These are phyloP conservation scores for Axis porcinus DNA, from an alignment of 2,113 vertebrate genomes.

Conservation along the genomic window DNA sequence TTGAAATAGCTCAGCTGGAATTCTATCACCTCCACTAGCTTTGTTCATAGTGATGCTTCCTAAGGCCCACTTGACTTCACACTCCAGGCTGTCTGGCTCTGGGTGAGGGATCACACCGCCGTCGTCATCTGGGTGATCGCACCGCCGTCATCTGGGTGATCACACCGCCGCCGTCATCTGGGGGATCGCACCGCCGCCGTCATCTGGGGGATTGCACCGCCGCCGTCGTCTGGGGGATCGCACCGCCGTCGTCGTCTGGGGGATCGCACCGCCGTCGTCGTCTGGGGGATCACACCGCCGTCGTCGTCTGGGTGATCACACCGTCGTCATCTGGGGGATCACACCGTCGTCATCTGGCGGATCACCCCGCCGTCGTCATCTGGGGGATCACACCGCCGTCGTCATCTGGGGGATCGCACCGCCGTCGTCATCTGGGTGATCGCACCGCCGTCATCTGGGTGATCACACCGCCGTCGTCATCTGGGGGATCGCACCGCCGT, in stretches of 20 bases:
- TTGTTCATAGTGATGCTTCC: not conserved
- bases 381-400: not conserved
- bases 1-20: not conserved
- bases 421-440: not conserved
- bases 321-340: not conserved
- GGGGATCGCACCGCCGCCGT: no score
- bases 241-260: not conserved
- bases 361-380: not conserved
- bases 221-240: no score
- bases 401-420: not conserved
- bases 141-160: no score
- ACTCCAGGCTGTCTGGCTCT: not conserved
- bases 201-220: no score
- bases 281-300: not conserved
- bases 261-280: not conserved
- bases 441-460: no score
- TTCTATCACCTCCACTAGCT: not conserved
- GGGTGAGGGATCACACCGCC: not conserved
- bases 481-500: not conserved
- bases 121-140: not conserved
- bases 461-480: no score
- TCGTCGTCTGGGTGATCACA: no score
- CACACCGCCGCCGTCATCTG: not conserved
- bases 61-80: not conserved
- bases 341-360: not conserved